Percentiles rank a stretch among this genome's conserved stretches.
Evolutionary conservation across 2,113 vertebrate species (phyloP).

Genomic region (Nothocercus julius): DNA sequence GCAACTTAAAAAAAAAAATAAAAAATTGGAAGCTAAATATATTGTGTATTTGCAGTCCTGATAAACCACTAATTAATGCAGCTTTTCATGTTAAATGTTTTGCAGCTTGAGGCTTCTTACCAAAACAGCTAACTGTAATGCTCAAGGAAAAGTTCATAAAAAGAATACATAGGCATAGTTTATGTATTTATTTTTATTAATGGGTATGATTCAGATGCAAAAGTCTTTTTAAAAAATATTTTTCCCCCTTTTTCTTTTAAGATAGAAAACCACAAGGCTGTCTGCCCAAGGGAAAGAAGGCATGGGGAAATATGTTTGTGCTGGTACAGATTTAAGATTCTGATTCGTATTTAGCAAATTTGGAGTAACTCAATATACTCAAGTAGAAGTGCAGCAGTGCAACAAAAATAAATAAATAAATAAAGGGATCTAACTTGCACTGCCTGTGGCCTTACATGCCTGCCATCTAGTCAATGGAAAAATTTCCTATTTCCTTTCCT

Average conservation of each 20-base stretch:
- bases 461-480: background rate
- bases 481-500: background rate
- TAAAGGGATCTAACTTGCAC: background rate
- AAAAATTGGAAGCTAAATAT: background rate
- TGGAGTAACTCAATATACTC: background rate
- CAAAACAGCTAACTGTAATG: background rate
- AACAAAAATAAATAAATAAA: background rate
- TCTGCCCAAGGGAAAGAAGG: background rate
- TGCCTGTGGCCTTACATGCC: background rate
- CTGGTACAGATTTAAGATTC: background rate
- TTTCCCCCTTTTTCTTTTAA: background rate
- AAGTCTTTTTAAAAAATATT: background rate
- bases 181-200: background rate
- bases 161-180: background rate
- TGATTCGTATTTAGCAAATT: background rate
- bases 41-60: background rate
- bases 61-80: background rate
- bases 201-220: background rate
- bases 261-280: background rate
- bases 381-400: background rate
- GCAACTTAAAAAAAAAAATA: background rate
- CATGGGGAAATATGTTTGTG: background rate
- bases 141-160: background rate
- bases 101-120: background rate
- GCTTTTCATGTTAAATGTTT: background rate